These are phyloP conservation scores for Sipha maydis DNA, from an alignment of 2,888 invertebrate genomes.

Conservation along the genomic window DNA sequence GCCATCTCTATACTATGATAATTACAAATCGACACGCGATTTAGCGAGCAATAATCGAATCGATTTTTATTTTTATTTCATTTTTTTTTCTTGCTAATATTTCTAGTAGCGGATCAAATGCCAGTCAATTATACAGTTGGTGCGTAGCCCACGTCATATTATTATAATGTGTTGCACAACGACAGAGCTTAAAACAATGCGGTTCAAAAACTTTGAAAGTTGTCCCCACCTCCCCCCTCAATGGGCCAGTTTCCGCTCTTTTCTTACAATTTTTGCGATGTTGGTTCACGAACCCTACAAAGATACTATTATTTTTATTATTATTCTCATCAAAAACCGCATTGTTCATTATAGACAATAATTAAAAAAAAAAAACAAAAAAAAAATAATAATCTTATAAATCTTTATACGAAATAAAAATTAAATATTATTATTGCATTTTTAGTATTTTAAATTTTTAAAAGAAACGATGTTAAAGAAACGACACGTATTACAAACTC, in stretches of 20 bases:
- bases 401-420: neutral
- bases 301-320: neutral
- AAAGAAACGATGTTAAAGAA: neutral
- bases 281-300: neutral
- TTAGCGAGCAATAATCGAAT: neutral
- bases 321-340: neutral
- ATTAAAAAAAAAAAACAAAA: neutral
- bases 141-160: neutral
- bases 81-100: neutral
- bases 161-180: constrained; percentile 8
- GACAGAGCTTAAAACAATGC: constrained; percentile 27
- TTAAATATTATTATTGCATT: neutral
- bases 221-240: neutral
- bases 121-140: constrained; percentile 14
- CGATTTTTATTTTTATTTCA: neutral
- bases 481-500: neutral
- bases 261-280: constrained; percentile 1
- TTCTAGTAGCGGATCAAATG: neutral
- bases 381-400: neutral
- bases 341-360: constrained; percentile 41
- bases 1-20: neutral
- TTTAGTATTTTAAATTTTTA: neutral
- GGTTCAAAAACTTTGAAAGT: constrained; percentile 13
- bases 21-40: neutral
- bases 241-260: neutral